phyloP scores from a whole-genome alignment of 2,888 invertebrate genomes.

The Anaspis maculata region DNA sequence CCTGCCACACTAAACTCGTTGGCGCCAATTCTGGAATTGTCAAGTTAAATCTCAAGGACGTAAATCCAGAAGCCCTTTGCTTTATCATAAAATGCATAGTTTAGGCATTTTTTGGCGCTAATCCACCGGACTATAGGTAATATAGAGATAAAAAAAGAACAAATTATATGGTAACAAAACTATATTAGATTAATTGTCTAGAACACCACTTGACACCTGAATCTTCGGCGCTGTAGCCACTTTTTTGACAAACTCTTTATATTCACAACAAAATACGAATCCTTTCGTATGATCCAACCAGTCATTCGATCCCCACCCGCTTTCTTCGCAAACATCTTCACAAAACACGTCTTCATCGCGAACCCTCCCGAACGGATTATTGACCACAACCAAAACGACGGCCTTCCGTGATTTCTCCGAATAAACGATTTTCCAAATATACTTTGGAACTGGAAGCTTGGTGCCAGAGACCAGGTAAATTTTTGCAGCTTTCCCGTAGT shows the following conservation, averaged over 20 bases:
- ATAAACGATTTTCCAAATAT: constrained; percentile 44
- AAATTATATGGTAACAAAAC: too few species aligned
- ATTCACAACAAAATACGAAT: constrained; percentile 40
- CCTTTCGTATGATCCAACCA: constrained; percentile 32
- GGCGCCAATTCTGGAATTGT: too few species aligned
- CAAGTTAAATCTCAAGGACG: too few species aligned
- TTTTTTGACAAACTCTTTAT: constrained; percentile 7
- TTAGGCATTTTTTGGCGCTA: too few species aligned
- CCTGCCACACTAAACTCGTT: too few species aligned
- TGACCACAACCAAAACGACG: constrained; percentile 45
- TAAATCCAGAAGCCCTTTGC: too few species aligned
- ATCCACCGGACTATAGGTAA: too few species aligned
- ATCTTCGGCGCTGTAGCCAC: constrained; percentile 9
- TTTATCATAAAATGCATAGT: too few species aligned
- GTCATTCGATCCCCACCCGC: constrained; percentile 30
- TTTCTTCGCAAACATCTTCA: constrained; percentile 34
- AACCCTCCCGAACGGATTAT: constrained; percentile 41
- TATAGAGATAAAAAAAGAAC: too few species aligned
- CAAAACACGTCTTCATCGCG: constrained; percentile 22
- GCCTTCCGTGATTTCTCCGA: constrained; percentile 35
- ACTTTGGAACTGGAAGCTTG: constrained; percentile 41
- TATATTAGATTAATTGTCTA: constrained; percentile 1
- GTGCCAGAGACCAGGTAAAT: constrained; percentile 37
- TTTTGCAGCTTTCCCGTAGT: constrained; percentile 25
- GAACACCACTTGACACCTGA: constrained; percentile 3